Evolutionary conservation across 2,797 vertebrate species (phyloP), one percentile per base, ranked within the genome.

Genomic region (Bryconaethiops microstoma): DNA sequence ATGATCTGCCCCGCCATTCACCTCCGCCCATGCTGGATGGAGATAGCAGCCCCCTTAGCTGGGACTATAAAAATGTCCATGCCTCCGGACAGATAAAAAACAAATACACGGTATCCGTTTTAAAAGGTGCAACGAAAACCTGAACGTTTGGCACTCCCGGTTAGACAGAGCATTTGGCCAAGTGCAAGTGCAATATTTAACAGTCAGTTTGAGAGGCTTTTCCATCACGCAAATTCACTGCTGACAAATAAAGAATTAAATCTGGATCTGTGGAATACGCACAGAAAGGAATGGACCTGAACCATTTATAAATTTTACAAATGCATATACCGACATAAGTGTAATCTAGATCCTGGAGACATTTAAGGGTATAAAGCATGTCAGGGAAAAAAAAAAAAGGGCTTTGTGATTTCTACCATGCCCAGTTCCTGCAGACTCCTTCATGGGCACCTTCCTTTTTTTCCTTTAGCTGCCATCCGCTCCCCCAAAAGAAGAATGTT

Each of bases 1-100:
- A 93, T 77, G 76, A 86, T 83, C 73, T 88, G 90, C 88, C 90
- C 91, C 84, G 85, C 84, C 63, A 81, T 89, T 92, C 89, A 86
- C 86, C 85, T 85, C 83, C 75, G 35, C 79, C 59, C 76, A 80
- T 64, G 45, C 48, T 74, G 8, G 76, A 82, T 78, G 40, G 67
- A 86, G 42, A 86, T 52, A 65, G 39, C 40, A 23, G 8, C 40
- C 73, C 74, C 62, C 81, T 64, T 59, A 68, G 42, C 59, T 59
- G 21, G 52, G 17, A 62, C 80, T 54, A 85, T 87, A 86, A 62
- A 87, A 81, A 83, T 4, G 72, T 85, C 57, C 60, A 70, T 75
- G 71, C 67, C 64, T 83, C 76, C 7, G 23, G 65, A 82, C n/a
- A 35, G 57, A 84, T 78, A 65, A 64, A 81, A 76, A 55, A 76